Conservation (phyloP, 2,113 vertebrate species). For the Empidonax traillii region DNA sequence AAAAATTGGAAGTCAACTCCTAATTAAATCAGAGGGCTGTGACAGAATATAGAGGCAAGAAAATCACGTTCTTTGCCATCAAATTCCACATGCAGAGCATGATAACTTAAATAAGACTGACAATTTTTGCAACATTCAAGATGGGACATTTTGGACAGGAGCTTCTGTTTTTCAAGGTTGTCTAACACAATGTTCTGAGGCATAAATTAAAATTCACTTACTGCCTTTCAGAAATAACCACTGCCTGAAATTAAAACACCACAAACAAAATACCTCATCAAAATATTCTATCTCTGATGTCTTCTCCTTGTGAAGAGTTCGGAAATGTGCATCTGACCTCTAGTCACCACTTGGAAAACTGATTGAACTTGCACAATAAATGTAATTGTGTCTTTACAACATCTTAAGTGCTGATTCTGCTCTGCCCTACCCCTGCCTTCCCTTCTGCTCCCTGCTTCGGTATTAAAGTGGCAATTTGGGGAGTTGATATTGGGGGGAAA, state of each 20-base stretch:
- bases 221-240: neutral
- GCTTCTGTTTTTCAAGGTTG: neutral
- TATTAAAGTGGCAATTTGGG: neutral
- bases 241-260: neutral
- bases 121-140: neutral
- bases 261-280: neutral
- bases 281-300: neutral
- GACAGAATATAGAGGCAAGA: neutral
- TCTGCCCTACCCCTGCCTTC: neutral
- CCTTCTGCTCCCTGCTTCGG: neutral
- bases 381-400: neutral
- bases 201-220: neutral
- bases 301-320: neutral
- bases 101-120: neutral
- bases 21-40: neutral
- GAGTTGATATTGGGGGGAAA: fast-evolving
- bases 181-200: neutral
- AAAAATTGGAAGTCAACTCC: neutral
- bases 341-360: neutral
- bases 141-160: fast-evolving
- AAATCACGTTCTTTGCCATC: neutral
- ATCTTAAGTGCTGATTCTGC: neutral
- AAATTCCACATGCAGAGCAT: neutral
- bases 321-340: neutral
- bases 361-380: neutral